These are phyloP conservation scores for Nymphalis urticae DNA, from an alignment of 2,888 invertebrate species.

Conservation along the genomic window DNA sequence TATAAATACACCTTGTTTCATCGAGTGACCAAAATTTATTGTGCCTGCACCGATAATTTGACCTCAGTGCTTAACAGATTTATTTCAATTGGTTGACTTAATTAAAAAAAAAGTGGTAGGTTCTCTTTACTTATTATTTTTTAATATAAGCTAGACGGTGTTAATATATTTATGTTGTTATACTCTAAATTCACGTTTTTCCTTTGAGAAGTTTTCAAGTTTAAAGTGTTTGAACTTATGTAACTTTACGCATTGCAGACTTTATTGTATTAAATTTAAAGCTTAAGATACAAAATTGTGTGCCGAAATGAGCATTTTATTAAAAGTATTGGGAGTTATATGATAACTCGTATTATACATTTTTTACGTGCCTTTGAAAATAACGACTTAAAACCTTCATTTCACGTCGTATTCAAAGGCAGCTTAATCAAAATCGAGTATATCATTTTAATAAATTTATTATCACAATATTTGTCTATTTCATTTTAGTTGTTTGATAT, in stretches of 20 bases:
- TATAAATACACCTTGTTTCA: conserved; percentile 17
- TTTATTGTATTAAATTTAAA: conserved; percentile 39
- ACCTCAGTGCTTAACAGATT: conserved; percentile 4
- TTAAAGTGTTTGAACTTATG: conserved; percentile 50
- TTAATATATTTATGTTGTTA: neutral
- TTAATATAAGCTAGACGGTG: neutral
- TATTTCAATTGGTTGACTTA: neutral
- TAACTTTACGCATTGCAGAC: conserved; percentile 73
- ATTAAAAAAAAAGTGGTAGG: conserved; percentile 1
- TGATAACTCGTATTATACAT: no score
- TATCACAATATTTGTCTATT: no score
- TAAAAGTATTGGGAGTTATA: neutral
- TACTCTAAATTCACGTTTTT: neutral
- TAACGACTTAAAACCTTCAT: no score
- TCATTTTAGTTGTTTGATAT: neutral
- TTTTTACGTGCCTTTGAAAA: no score
- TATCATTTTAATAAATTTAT: no score
- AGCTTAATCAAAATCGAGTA: no score
- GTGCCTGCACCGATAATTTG: neutral
- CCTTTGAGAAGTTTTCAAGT: conserved; percentile 8
- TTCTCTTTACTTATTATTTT: neutral
- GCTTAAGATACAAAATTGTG: neutral
- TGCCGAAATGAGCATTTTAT: neutral
- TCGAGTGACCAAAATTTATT: conserved; percentile 12
- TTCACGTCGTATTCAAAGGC: no score